phyloP scores from a whole-genome alignment of 2,113 vertebrate genomes.

The Poeciliopsis prolifica region DNA sequence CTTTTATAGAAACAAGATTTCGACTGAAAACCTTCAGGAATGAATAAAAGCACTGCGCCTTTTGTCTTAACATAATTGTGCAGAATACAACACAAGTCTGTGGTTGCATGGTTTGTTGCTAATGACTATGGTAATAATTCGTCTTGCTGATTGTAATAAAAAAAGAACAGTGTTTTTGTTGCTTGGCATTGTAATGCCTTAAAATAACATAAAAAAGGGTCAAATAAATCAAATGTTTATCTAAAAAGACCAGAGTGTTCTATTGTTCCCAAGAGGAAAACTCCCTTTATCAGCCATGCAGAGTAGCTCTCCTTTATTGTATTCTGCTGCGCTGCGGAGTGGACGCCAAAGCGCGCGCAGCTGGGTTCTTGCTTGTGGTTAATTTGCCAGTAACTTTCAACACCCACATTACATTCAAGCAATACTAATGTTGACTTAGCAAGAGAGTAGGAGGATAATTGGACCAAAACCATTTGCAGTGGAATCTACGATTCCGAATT shows the following conservation, averaged over 20 bases:
- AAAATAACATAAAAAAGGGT: neutral
- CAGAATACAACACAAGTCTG: neutral
- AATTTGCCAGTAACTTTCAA: conserved; percentile 25
- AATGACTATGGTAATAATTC: too few species aligned
- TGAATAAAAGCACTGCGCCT: neutral
- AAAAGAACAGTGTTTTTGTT: neutral
- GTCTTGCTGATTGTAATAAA: neutral
- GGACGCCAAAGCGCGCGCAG: conserved; percentile 33
- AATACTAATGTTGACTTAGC: conserved; percentile 36
- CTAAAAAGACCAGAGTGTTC: too few species aligned
- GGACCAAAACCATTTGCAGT: conserved; percentile 3
- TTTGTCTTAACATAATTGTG: neutral
- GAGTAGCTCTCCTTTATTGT: conserved; percentile 32
- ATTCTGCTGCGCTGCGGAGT: conserved; percentile 13
- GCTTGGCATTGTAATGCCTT: neutral
- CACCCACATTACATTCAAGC: neutral
- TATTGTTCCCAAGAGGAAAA: neutral
- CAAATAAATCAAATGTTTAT: too few species aligned
- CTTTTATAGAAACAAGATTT: neutral
- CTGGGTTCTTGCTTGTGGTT: conserved; percentile 38
- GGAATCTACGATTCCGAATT: conserved; percentile 15
- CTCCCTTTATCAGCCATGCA: neutral
- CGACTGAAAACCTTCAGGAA: neutral
- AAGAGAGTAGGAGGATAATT: conserved; percentile 5
- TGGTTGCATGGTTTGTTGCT: neutral